Base-by-base conservation (phyloP, 2,797 vertebrate genomes). In the Anabacerthia variegaticeps region DNA sequence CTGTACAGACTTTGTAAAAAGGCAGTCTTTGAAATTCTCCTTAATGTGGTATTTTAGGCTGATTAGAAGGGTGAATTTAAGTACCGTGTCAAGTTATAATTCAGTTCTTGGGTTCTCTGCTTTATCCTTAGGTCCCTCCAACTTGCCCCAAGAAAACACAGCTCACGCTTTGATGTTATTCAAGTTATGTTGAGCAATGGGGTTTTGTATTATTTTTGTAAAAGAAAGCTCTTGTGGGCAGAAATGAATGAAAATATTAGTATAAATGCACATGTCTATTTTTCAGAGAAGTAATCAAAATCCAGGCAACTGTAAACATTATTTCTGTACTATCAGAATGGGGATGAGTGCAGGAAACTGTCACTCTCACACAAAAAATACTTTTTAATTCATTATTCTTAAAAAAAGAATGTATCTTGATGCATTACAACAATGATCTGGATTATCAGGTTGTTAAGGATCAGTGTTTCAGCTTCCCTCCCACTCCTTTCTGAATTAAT, bases 41-140 rank as follows among this genome's bases (percentile, higher is more conserved):
- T 95, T 95, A 85, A 86, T 96, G 96, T 94, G 69, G 56, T 85
- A 92, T 96, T 93, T 97, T 81, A 93, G 83, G 91, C 81, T 96
- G 94, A 96, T 96, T 95, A 94, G 75, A 93, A 89, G 78, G 67
- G 46, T 88, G 81, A 80, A 88, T 87, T 65, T 89, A 92, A 89
- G 92, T 88, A 66, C n/a, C 49, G 61, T 41, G 63, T 83, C 71
- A 94, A 86, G 76, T 82, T 36, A 48, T 67, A 87, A 90, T 97
- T 59, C 91, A 65, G 59, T 84, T 89, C 80, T 80, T 69, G 62
- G 21, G 7, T 73, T 89, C 32, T 55, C 26, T 68, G 6, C 56
- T 95, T 97, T 90, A 72, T 44, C 26, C 32, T 77, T 55, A 52
- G 8, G 39, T 58, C 6, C 6, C 34, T 74, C 20, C 9, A 55